These are phyloP conservation scores for Drymodes brunneopygia DNA, from an alignment of 2,113 vertebrate genomes.

Conservation along the genomic window DNA sequence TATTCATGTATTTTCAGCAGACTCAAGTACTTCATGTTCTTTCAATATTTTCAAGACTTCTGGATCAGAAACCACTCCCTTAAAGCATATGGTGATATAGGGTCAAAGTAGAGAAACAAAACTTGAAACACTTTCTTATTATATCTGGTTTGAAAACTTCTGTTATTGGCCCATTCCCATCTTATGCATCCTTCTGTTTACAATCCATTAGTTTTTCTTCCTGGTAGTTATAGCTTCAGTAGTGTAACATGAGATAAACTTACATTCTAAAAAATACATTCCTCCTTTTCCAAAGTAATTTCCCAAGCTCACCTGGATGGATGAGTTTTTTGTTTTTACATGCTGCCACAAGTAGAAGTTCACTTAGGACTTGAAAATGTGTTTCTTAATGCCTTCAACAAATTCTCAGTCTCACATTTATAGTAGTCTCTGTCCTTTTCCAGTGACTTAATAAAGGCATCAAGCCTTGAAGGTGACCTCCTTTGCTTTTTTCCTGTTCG, in stretches of 20 bases:
- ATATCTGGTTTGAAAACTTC: background rate
- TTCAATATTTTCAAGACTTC: slow-evolving; percentile 71
- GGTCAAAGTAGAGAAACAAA: background rate
- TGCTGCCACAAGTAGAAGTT: background rate
- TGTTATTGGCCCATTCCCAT: background rate
- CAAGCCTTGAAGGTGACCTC: slow-evolving; percentile 55
- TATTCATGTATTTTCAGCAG: slow-evolving; percentile 70
- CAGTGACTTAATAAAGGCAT: slow-evolving; percentile 63
- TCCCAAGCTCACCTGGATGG: slow-evolving; percentile 64
- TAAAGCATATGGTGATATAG: background rate
- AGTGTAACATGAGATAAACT: background rate
- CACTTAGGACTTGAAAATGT: slow-evolving; percentile 59
- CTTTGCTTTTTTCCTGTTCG: slow-evolving; percentile 54
- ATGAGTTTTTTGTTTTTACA: background rate
- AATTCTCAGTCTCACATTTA: slow-evolving; percentile 63
- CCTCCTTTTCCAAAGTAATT: background rate
- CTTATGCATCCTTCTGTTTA: background rate
- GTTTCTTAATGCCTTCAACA: slow-evolving; percentile 68
- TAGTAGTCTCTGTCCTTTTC: slow-evolving; percentile 67
- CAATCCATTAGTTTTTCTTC: background rate
- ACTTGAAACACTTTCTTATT: background rate
- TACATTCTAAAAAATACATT: background rate
- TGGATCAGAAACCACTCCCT: slow-evolving; percentile 69
- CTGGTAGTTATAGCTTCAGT: background rate
- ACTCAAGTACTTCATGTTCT: slow-evolving; percentile 75